Percentiles rank a stretch among this genome's conserved stretches.
phyloP scores from a whole-genome alignment of 2,797 vertebrate genomes.

The Pristis pectinata region DNA sequence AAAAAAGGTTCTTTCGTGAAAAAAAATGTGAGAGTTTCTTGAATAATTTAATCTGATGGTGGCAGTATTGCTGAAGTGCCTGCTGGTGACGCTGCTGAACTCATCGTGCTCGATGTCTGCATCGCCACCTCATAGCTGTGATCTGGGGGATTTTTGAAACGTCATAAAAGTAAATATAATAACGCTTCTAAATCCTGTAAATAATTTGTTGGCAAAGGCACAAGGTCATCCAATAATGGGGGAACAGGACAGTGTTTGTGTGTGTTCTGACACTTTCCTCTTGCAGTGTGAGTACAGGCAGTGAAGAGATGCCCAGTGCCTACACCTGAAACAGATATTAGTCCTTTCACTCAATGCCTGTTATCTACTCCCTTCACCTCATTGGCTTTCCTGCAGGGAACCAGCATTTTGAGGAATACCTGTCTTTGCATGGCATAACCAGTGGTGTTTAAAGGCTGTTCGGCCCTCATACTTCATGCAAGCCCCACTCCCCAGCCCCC shows the following conservation, averaged over 20 bases:
- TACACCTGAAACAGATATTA: no score
- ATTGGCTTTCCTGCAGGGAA: background rate
- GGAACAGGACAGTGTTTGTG: no score
- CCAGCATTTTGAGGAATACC: no score
- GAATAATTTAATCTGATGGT: background rate
- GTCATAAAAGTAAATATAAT: background rate
- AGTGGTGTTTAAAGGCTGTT: background rate
- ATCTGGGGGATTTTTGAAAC: background rate
- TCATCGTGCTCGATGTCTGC: background rate
- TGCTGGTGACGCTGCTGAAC: constrained; percentile 24
- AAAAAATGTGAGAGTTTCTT: background rate
- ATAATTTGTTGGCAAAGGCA: background rate
- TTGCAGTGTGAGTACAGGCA: background rate
- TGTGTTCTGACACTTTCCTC: no score
- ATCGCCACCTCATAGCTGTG: background rate
- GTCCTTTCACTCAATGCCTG: background rate
- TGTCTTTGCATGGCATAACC: background rate
- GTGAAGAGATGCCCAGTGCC: no score
- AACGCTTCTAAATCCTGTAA: background rate
- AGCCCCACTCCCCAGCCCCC: no score
- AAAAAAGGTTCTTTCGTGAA: background rate
- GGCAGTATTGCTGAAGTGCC: background rate
- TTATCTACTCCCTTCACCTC: background rate
- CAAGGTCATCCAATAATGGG: background rate
- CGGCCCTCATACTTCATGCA: background rate